Evolutionary conservation across 2,888 invertebrate genomes (phyloP).

Genomic region (Hydroisotoma schaefferi): DNA sequence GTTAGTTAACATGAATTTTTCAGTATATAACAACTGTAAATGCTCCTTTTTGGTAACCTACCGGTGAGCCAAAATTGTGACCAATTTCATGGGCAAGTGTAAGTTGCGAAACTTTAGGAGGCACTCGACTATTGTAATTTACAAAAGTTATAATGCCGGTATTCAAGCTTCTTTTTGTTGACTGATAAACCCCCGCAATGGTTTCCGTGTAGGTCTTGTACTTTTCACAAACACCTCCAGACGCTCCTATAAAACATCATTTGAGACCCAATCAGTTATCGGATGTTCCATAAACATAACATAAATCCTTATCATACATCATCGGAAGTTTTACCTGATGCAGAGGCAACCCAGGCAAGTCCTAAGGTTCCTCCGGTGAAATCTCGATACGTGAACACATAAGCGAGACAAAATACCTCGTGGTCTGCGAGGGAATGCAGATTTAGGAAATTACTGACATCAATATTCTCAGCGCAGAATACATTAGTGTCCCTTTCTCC

Average conservation of each 20-base stretch:
- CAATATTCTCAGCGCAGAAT: slow-evolving; percentile 94
- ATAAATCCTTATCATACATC: not conserved
- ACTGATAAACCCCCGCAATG: slow-evolving; percentile 88
- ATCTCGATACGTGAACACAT: slow-evolving; percentile 96
- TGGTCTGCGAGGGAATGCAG: slow-evolving; percentile 95
- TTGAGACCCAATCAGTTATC: not conserved
- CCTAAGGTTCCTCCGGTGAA: slow-evolving; percentile 98
- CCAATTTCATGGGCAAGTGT: slow-evolving; percentile 98
- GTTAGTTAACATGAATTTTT: not conserved
- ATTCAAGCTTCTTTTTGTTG: slow-evolving; percentile 89
- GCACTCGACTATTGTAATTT: slow-evolving; percentile 95
- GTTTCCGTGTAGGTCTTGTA: slow-evolving; percentile 97
- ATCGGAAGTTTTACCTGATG: slow-evolving; percentile 59
- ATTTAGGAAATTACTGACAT: slow-evolving; percentile 98
- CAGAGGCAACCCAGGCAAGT: slow-evolving; percentile 98
- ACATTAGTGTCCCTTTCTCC: slow-evolving; percentile 71
- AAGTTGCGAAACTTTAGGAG: slow-evolving; percentile 94
- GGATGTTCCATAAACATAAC: not conserved
- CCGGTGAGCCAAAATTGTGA: slow-evolving; percentile 98
- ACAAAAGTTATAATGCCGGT: slow-evolving; percentile 99
- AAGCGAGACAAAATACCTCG: slow-evolving; percentile 98
- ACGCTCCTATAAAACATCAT: slow-evolving; percentile 65
- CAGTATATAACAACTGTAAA: not conserved
- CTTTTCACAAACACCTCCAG: slow-evolving; percentile 97
- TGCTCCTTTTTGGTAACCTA: slow-evolving; percentile 57